phyloP scores from a whole-genome alignment of 2,113 vertebrate species.

The Electrona antarctica region DNA sequence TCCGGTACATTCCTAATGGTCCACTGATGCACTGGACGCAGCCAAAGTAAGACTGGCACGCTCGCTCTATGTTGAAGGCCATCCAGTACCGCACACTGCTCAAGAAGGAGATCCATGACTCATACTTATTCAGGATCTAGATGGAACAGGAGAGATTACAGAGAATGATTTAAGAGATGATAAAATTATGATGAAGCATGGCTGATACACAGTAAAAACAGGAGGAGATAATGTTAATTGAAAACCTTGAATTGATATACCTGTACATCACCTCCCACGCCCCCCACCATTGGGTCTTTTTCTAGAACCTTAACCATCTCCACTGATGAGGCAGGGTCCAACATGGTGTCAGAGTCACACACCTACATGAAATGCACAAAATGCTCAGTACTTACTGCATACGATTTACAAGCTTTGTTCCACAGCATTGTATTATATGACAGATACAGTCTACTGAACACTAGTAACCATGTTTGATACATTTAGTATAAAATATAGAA shows the following conservation, averaged over 20 bases:
- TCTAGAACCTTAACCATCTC: constrained; percentile 99
- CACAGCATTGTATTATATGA: too few species aligned
- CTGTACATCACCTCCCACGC: constrained; percentile 97
- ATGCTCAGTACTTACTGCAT: not conserved
- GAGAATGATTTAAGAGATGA: not conserved
- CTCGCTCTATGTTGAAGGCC: constrained; percentile 98
- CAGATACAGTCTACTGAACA: too few species aligned
- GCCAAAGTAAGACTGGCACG: constrained; percentile 97
- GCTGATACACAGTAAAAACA: too few species aligned
- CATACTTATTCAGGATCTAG: constrained; percentile 98
- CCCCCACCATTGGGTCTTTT: constrained; percentile 95
- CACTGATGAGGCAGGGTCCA: constrained; percentile 95
- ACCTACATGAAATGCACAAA: constrained; percentile 78
- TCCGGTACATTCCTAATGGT: constrained; percentile 98
- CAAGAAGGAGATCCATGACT: constrained; percentile 98
- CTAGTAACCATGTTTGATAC: too few species aligned
- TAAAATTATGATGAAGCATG: not conserved
- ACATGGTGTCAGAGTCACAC: constrained; percentile 98
- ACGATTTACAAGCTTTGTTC: not conserved
- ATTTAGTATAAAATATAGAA: too few species aligned
- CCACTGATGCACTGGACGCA: constrained; percentile 98
- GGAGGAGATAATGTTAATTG: too few species aligned
- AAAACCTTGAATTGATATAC: constrained; percentile 35
- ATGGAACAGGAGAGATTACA: constrained; percentile 22
- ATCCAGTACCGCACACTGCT: constrained; percentile 99